Conservation (phyloP, 2,797 vertebrate genomes). For the Sebastes cheni region DNA sequence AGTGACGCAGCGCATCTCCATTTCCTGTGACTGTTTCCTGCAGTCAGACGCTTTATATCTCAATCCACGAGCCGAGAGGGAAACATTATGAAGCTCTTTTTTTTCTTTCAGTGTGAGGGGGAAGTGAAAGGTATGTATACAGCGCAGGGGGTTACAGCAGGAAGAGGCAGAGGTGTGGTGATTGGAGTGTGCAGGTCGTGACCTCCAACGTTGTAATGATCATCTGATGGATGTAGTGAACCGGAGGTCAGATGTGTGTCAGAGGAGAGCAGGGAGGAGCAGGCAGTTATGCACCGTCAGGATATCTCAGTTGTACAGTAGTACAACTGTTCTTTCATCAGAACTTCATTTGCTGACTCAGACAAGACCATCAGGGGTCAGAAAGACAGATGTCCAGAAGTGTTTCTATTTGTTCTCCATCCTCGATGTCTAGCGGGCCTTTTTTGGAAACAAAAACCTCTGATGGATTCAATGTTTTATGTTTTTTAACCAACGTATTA, state of each 20-base stretch:
- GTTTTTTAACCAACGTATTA: not conserved
- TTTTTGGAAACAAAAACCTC: not conserved
- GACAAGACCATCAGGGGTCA: not conserved
- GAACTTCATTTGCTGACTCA: not conserved
- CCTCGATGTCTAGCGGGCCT: not conserved
- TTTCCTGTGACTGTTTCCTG: constrained; percentile 79
- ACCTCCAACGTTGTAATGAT: constrained; percentile 79
- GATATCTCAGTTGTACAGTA: not conserved
- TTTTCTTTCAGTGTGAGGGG: constrained; percentile 33
- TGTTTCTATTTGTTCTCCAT: not conserved
- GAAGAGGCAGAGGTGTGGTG: constrained; percentile 67
- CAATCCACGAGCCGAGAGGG: constrained; percentile 57
- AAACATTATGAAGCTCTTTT: constrained; percentile 52
- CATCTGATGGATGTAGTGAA: constrained; percentile 78
- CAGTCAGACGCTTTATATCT: constrained; percentile 67
- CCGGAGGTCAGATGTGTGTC: constrained; percentile 75
- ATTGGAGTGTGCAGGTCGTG: constrained; percentile 73
- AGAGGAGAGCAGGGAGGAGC: constrained; percentile 28
- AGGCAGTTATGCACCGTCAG: not conserved
- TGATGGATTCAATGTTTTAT: not conserved
- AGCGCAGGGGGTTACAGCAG: constrained; percentile 40
- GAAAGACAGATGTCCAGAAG: not conserved
- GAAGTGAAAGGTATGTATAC: constrained; percentile 44
- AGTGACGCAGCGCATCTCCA: constrained; percentile 67
- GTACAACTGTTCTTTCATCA: not conserved